Percentiles rank a stretch among this genome's conserved stretches.
Evolutionary conservation across 2,113 vertebrate genomes (phyloP).

Genomic region (Cebidichthys violaceus): DNA sequence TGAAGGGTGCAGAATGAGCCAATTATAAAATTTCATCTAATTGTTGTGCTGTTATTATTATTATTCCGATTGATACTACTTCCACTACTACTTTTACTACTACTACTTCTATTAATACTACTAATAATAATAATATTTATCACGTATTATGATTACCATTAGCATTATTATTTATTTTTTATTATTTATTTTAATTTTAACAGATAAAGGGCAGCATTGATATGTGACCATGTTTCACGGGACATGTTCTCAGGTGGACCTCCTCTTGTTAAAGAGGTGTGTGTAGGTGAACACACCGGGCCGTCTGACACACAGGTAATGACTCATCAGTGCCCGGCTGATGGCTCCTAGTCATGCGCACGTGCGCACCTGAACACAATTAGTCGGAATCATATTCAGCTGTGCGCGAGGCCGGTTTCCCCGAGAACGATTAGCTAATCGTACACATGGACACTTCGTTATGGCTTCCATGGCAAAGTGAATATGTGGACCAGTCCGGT

Average conservation of each 20-base stretch:
- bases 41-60: not conserved
- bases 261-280: not conserved
- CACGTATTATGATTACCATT: not conserved
- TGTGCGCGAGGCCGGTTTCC: conserved; percentile 2
- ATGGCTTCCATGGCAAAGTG: not conserved
- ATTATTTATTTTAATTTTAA: not conserved
- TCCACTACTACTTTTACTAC: too few species aligned
- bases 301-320: too few species aligned
- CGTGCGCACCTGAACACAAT: conserved; percentile 34
- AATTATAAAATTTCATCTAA: not conserved
- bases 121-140: not conserved
- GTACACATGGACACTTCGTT: not conserved
- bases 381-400: conserved; percentile 26
- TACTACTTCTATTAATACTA: not conserved
- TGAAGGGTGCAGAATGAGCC: not conserved
- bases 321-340: not conserved
- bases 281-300: not conserved
- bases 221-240: not conserved
- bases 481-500: not conserved
- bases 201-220: not conserved
- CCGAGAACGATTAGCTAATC: not conserved
- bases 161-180: not conserved
- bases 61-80: not conserved
- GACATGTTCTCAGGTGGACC: not conserved
- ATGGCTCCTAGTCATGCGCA: conserved; percentile 8